phyloP scores from a whole-genome alignment of 2,888 invertebrate genomes.

The Synanthedon formicaeformis region DNA sequence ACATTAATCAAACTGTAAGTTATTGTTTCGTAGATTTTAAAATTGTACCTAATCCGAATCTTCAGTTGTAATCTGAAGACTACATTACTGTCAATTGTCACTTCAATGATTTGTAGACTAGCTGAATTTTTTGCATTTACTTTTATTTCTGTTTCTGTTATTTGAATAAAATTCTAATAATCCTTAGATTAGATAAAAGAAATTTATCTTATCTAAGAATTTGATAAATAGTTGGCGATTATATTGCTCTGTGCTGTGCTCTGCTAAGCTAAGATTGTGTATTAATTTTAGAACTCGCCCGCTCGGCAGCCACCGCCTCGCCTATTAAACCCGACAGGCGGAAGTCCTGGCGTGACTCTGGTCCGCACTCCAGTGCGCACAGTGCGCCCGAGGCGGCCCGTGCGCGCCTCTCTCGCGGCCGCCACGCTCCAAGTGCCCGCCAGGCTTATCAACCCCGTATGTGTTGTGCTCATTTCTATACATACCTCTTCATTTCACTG shows the following conservation, averaged over 20 bases:
- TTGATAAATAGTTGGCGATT: no score
- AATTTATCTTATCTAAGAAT: no score
- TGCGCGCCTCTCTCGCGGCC: slow-evolving; percentile 18
- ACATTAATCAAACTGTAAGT: slow-evolving; percentile 55
- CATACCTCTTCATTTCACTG: no score
- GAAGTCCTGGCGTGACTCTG: slow-evolving; percentile 26
- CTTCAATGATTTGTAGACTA: no score
- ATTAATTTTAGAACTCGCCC: slow-evolving; percentile 27
- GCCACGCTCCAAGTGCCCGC: slow-evolving; percentile 14
- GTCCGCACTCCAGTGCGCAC: slow-evolving; percentile 38
- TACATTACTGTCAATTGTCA: no score
- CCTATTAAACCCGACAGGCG: slow-evolving; percentile 44
- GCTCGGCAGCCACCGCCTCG: slow-evolving; percentile 36
- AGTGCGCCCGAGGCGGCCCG: slow-evolving; percentile 27
- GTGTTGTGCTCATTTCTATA: slow-evolving; percentile 7
- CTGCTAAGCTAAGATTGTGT: no score
- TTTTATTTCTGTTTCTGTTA: no score
- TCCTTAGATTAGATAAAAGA: no score
- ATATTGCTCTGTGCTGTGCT: no score
- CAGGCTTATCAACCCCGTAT: slow-evolving; percentile 9
- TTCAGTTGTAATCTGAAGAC: not conserved
- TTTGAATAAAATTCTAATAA: no score
- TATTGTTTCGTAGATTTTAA: not conserved
- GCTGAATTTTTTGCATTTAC: no score
- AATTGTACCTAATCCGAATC: no score